Conservation (phyloP, 2,113 vertebrate genomes). For the Myrmecobius fasciatus region DNA sequence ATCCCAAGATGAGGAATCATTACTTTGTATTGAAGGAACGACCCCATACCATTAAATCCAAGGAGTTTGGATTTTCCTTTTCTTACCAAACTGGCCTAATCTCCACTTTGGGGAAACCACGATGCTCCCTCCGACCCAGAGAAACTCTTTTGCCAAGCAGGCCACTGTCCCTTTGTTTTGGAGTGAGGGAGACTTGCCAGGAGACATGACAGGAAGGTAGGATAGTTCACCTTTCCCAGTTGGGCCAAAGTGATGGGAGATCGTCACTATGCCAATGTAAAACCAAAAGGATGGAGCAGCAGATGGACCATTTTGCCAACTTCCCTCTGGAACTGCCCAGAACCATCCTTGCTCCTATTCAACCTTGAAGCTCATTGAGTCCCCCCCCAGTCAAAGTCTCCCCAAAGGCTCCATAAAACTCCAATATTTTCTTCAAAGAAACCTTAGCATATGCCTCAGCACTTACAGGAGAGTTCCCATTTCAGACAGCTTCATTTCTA, state of each 20-base stretch:
- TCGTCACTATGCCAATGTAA: neutral
- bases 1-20: neutral
- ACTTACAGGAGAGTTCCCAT: neutral
- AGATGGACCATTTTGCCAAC: neutral
- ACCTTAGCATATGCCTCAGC: neutral
- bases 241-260: neutral
- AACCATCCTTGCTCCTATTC: neutral
- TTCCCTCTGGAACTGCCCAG: neutral
- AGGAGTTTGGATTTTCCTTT: neutral
- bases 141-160: constrained; percentile 86
- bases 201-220: constrained; percentile 71
- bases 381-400: neutral
- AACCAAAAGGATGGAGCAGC: neutral
- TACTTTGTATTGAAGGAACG: neutral
- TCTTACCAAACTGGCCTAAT: constrained; percentile 91
- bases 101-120: constrained; percentile 87
- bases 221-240: neutral
- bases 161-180: constrained; percentile 80
- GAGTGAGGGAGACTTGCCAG: constrained; percentile 65
- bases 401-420: neutral
- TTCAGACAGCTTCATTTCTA: neutral
- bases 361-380: neutral
- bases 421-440: neutral
- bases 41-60: neutral
- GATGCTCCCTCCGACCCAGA: constrained; percentile 90